Percentiles rank a stretch among this genome's conserved stretches.
phyloP scores from a whole-genome alignment of 1,140 invertebrate genomes.

The Cydia strobilella region DNA sequence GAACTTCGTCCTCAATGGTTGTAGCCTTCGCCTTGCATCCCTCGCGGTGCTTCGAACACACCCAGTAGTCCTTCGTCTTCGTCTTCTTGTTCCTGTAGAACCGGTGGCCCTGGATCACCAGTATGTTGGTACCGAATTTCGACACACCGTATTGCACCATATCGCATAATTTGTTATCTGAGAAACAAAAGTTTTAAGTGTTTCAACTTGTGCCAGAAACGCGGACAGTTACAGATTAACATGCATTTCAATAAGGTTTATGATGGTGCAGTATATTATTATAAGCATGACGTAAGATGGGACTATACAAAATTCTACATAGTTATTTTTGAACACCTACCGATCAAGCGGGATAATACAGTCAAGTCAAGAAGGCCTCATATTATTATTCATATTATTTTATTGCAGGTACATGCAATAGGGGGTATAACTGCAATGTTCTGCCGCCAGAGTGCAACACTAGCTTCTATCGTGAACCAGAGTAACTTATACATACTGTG shows the following conservation, averaged over 20 bases:
- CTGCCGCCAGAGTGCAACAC: too few species aligned
- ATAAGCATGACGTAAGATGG: too few species aligned
- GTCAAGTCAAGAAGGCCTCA: not conserved
- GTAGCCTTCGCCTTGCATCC: not conserved
- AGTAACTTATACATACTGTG: too few species aligned
- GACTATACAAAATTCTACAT: too few species aligned
- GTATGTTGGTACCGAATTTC: not conserved
- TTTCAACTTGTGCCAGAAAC: not conserved
- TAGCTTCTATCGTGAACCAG: too few species aligned
- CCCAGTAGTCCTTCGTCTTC: not conserved
- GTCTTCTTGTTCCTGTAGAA: conserved; percentile 16
- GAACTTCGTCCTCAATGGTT: not conserved
- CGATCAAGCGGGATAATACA: not conserved
- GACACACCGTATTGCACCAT: conserved; percentile 6
- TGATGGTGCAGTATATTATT: too few species aligned
- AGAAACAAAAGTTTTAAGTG: not conserved
- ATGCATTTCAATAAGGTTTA: too few species aligned
- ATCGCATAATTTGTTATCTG: not conserved
- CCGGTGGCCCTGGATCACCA: not conserved
- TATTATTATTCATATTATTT: not conserved
- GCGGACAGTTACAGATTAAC: too few species aligned
- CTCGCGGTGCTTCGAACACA: not conserved
- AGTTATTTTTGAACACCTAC: too few species aligned
- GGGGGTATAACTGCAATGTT: too few species aligned
- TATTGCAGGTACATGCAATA: not conserved